phyloP scores from a whole-genome alignment of 2,888 invertebrate species.

The Sphaerophoria taeniata region DNA sequence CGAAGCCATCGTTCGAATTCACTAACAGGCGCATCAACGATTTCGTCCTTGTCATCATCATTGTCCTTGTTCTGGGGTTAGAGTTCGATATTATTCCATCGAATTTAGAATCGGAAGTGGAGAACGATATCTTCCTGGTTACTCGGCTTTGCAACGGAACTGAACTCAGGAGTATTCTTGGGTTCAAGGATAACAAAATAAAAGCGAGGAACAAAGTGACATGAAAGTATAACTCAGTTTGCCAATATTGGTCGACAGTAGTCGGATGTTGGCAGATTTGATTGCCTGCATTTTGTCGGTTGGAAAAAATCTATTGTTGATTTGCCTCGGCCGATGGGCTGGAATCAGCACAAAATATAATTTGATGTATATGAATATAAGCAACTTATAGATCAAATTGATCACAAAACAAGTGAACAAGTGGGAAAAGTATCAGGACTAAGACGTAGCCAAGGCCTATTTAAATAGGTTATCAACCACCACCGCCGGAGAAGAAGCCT shows the following conservation, averaged over 20 bases:
- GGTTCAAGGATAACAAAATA: conserved; percentile 22
- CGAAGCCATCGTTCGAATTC: conserved; percentile 20
- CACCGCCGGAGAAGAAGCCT: no score
- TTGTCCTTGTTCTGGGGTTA: conserved; percentile 45
- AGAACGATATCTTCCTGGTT: conserved; percentile 30
- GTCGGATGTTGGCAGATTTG: conserved; percentile 67
- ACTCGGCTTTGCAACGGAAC: conserved; percentile 11
- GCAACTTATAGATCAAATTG: no score
- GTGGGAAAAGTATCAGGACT: no score
- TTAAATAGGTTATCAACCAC: no score
- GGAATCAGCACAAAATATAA: no score
- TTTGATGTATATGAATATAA: no score
- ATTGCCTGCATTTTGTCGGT: conserved; percentile 57
- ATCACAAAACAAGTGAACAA: no score
- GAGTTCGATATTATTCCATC: conserved; percentile 62
- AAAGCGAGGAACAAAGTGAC: conserved; percentile 51
- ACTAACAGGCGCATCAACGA: conserved; percentile 20
- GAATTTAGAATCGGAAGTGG: conserved; percentile 53
- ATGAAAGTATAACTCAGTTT: conserved; percentile 53
- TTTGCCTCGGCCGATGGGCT: conserved; percentile 10
- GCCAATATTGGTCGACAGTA: conserved; percentile 67
- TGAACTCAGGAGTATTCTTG: neutral
- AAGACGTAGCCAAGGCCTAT: no score
- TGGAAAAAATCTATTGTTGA: conserved; percentile 30
- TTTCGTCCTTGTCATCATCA: conserved; percentile 25